phyloP scores from a whole-genome alignment of 92 coral and sea anemone genomes.

The Zoanthus solanderi region DNA sequence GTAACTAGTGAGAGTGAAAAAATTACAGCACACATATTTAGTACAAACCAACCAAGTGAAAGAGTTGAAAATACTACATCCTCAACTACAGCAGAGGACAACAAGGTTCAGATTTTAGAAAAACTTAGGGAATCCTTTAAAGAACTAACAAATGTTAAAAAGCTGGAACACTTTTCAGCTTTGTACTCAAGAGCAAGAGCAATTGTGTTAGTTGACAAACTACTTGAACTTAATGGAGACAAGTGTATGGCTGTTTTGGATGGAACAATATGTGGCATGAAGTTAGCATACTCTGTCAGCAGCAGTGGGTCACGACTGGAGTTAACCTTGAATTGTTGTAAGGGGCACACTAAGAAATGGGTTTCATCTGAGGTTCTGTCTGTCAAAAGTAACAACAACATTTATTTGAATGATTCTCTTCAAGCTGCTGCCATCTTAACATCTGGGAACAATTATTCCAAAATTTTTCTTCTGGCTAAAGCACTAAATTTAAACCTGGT shows the following conservation, averaged over 20 bases:
- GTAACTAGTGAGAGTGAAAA: background rate
- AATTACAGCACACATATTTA: background rate
- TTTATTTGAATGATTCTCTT: constrained; percentile 35
- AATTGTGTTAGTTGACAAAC: constrained; percentile 50
- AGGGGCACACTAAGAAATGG: constrained; percentile 56
- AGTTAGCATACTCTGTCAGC: background rate
- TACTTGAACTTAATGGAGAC: constrained; percentile 46
- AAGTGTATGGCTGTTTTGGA: background rate
- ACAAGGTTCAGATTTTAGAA: constrained; percentile 24
- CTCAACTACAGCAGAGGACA: constrained; percentile 12
- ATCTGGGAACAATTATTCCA: constrained; percentile 64
- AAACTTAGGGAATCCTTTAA: constrained; percentile 22
- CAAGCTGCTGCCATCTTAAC: constrained; percentile 44
- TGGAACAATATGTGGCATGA: constrained; percentile 24
- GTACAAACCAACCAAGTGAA: background rate
- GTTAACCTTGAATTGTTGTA: constrained; percentile 32
- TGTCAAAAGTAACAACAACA: background rate
- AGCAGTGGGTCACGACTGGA: constrained; percentile 30
- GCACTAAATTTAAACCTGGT: constrained; percentile 40
- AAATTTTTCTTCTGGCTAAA: constrained; percentile 52
- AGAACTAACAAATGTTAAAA: background rate
- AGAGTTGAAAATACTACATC: background rate
- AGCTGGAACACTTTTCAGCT: constrained; percentile 12
- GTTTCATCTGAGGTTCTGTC: constrained; percentile 63
- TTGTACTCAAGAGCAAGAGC: constrained; percentile 25